Base-by-base conservation (phyloP, 2,797 vertebrate genomes). In the Gallirallus australis region DNA sequence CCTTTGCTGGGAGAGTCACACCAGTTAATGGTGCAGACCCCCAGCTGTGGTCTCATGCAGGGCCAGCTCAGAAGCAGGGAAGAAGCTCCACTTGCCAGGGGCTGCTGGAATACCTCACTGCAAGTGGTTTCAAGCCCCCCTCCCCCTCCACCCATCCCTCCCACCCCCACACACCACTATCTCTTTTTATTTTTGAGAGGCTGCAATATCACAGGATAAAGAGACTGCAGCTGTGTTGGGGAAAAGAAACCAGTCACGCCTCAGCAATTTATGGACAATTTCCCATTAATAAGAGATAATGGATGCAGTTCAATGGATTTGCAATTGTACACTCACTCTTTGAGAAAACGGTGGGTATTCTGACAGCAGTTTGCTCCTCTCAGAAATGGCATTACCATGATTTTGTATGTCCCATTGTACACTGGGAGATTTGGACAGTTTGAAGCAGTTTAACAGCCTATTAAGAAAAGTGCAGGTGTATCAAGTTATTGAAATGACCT, bases 261-360 rank as follows among this genome's bases (percentile, higher is more conserved):
- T 98, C 87, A 30, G 95, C 97, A 98, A 98, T 98, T 98, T 97
- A 98, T 96, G 94, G 94, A 96, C 98, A 98, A 98, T 98, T 98
- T 98, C 83, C 97, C 96, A 97, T 98, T 98, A 98, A 98, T 98
- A 98, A 97, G 94, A 96, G 95, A 98, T 96, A 98, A 98, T 96
- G 80, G 96, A 97, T 88, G 81, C 80, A 88, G 95, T 96, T 98
- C 97, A 97, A 97, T 97, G 94, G 97, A 92, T 97, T 95, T 94
- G 92, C 57, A 68, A 97, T 97, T 96, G 94, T 97, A 96, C 69
- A 31, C 75, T 96, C 5, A 1, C 85, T 97, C 95, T 97, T 86
- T 94, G 97, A 98, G 95, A 89, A 93, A 35, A 53, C 3, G 59
- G 68, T 91, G 94, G n/a, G 79, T 80, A 78, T 70, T 95, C 45